Base-by-base conservation (phyloP, 2,797 vertebrate genomes). In the Aeoliscus strigatus region DNA sequence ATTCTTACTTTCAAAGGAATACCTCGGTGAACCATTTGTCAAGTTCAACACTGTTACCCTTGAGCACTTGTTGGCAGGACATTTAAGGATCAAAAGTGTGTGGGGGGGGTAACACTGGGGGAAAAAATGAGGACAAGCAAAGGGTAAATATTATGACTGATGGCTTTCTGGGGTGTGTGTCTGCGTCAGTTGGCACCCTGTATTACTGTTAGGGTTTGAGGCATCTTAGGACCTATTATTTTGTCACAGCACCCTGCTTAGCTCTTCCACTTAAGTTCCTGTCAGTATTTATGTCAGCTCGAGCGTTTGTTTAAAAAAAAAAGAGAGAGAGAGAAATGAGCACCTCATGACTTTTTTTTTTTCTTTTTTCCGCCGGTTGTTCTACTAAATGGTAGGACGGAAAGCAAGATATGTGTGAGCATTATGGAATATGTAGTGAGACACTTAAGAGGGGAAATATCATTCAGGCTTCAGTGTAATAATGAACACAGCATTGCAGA, bases 111-210 rank as follows among this genome's bases (percentile, higher is more conserved):
- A 59, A 48, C 37, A 28, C 33, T 42, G 27, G 46, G 51, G 74
- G 76, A 65, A 60, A 77, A 73, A 77, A 45, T 42, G 31, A 62
- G 46, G 32, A 55, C 37, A 60, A 61, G 51, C 49, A 12, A 39
- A 60, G 56, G 49, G 40, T 80, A 73, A 82, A 66, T 83, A 76
- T 86, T 85, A 81, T 87, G 82, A 83, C 71, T 70, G 60, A 75
- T 73, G 60, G 65, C 51, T 74, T 74, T 65, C 44, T 56, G 42
- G 57, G 70, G 53, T 79, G 57, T 73, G 70, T 42, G 47, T 27
- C 42, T 66, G 60, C 44, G 47, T 78, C 64, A 69, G 11, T 61
- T 74, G 71, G 66, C 75, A 66, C 57, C 51, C 50, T 50, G 12
- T 67, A 66, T 68, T 70, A 60, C 36, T 29, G 54, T 65, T 56